A percentile compares a stretch with the other conserved stretches of the same genome.
These are phyloP conservation scores for Eurois occulta DNA, from an alignment of 2,888 invertebrate genomes.

Conservation along the genomic window DNA sequence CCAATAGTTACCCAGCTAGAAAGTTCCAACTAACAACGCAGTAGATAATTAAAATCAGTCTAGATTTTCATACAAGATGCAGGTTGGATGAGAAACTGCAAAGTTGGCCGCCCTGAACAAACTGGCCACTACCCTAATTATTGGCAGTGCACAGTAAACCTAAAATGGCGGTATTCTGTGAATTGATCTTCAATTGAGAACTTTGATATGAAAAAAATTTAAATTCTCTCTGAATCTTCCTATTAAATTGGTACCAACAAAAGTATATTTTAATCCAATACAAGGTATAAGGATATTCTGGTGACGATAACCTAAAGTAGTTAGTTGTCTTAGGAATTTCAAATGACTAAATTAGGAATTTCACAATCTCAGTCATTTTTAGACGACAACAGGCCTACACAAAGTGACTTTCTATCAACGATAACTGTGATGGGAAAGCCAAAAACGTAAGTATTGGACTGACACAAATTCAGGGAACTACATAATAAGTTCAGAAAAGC, in stretches of 20 bases:
- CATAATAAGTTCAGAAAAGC: not conserved
- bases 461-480: not conserved
- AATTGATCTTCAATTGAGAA: not conserved
- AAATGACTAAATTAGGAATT: not conserved
- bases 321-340: not conserved
- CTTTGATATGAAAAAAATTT: not conserved
- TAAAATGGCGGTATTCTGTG: not conserved
- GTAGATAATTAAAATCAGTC: not conserved
- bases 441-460: not conserved
- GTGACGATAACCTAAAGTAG: not conserved
- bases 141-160: not conserved
- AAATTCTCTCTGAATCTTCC: not conserved
- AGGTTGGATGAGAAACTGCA: constrained; percentile 19
- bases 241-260: not conserved
- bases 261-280: not conserved
- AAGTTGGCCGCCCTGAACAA: constrained; percentile 32
- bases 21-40: not conserved
- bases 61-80: constrained; percentile 5
- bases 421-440: not conserved
- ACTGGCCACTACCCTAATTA: constrained; percentile 21
- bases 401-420: not conserved
- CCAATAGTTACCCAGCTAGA: not conserved
- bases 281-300: not conserved
- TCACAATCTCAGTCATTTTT: not conserved
- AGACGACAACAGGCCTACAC: not conserved